A percentile compares a stretch with the other conserved stretches of the same genome.
These are phyloP conservation scores for Serrognathus titanus DNA, from an alignment of 2,888 invertebrate genomes.

Conservation along the genomic window DNA sequence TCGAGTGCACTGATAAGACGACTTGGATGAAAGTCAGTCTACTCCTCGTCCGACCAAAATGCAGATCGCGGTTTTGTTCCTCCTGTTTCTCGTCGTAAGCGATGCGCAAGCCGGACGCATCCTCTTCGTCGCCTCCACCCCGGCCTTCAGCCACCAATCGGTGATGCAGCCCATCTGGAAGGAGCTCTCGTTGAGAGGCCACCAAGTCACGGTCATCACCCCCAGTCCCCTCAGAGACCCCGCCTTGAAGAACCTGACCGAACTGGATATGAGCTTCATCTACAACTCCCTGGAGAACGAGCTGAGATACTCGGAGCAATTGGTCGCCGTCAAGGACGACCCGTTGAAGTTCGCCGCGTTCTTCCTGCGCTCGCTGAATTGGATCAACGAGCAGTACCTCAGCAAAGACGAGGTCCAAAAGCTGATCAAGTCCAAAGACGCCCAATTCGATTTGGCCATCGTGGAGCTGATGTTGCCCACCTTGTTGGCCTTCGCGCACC, in stretches of 20 bases:
- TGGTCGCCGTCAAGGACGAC: conserved; percentile 1
- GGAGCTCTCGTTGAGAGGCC: conserved; percentile 27
- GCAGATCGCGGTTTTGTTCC: too few relatives aligned
- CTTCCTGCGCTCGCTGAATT: conserved; percentile 5
- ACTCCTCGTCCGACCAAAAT: too few relatives aligned
- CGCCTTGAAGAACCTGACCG: conserved; percentile 23
- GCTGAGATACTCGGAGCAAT: conserved; percentile 3
- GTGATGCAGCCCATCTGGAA: conserved; percentile 26
- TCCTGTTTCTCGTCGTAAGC: too few relatives aligned
- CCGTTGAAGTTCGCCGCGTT: conserved; percentile 9
- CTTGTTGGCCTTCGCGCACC: conserved; percentile 35
- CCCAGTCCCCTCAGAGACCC: conserved; percentile 26
- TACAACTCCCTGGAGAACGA: conserved; percentile 19
- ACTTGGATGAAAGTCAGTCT: too few relatives aligned
- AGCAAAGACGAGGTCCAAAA: conserved; percentile 33
- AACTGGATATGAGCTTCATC: conserved; percentile 26
- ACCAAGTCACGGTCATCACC: conserved; percentile 29
- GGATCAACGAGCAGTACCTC: conserved; percentile 18
- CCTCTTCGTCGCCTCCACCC: conserved; percentile 27
- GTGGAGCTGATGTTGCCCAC: conserved; percentile 36
- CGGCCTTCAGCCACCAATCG: conserved; percentile 32
- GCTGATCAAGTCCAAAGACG: conserved; percentile 33
- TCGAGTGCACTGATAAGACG: too few relatives aligned
- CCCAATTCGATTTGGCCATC: conserved; percentile 40
- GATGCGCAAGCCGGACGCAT: conserved; percentile 24